phyloP scores from a whole-genome alignment of 2,113 vertebrate species.

The Megaceryle torquata region DNA sequence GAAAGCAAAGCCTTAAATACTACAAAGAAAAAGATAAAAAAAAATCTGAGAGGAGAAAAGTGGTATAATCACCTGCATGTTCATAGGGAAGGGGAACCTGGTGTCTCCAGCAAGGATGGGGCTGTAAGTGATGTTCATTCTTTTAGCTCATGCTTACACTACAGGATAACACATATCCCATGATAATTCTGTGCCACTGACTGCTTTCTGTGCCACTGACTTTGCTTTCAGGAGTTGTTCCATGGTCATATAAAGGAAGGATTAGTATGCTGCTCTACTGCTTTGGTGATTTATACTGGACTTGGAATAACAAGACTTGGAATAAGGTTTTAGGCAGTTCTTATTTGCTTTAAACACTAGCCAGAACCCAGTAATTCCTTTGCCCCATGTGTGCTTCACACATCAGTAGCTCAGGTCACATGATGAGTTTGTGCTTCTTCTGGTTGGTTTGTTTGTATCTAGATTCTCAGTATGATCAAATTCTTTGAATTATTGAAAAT shows the following conservation, averaged over 20 bases:
- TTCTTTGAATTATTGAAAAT: background rate
- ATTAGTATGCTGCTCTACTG: conserved; percentile 57
- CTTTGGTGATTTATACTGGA: conserved; percentile 59
- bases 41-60: background rate
- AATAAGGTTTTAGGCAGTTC: conserved; percentile 31
- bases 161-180: background rate
- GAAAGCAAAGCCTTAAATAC: background rate
- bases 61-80: background rate
- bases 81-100: background rate
- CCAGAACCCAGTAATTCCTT: background rate
- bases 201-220: conserved; percentile 53
- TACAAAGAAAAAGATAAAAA: background rate
- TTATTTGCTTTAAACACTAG: conserved; percentile 42
- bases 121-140: background rate
- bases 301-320: conserved; percentile 49
- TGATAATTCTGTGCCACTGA: conserved; percentile 56
- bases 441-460: background rate
- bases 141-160: conserved; percentile 23
- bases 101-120: background rate
- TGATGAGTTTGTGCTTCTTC: background rate
- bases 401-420: background rate
- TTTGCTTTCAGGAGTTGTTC: conserved; percentile 62
- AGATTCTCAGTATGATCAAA: background rate
- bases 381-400: background rate
- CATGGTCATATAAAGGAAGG: conserved; percentile 25